Conservation (phyloP, 1,140 invertebrate species). For the Dysdera silvatica region DNA sequence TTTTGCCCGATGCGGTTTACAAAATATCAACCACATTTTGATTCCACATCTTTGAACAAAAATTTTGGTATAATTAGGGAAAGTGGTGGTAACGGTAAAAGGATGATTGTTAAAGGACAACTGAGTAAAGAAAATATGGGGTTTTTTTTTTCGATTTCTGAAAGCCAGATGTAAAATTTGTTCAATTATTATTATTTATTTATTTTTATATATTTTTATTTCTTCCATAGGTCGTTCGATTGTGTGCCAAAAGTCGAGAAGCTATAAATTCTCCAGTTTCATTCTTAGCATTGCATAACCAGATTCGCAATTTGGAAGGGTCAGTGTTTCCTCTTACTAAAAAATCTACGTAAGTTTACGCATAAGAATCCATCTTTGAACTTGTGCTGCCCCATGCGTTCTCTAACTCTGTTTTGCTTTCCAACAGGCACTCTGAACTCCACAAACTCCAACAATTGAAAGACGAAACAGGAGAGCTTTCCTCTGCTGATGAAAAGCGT, state of each 20-base stretch:
- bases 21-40: too few species aligned
- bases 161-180: neutral
- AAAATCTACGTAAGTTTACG: neutral
- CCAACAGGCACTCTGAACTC: slow-evolving; percentile 58
- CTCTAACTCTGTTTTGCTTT: slow-evolving; percentile 26
- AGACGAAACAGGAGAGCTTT: slow-evolving; percentile 93
- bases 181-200: neutral
- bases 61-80: too few species aligned
- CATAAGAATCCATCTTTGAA: too few species aligned
- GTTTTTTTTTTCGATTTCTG: too few species aligned
- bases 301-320: slow-evolving; percentile 84
- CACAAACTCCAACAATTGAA: slow-evolving; percentile 94
- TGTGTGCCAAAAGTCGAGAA: slow-evolving; percentile 96
- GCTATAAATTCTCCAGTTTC: slow-evolving; percentile 96
- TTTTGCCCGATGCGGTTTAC: too few species aligned
- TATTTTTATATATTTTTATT: neutral
- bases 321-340: slow-evolving; percentile 36
- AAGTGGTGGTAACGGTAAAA: too few species aligned
- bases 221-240: slow-evolving; percentile 60
- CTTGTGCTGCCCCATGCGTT: too few species aligned
- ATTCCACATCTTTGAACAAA: too few species aligned
- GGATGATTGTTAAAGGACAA: too few species aligned
- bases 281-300: slow-evolving; percentile 94
- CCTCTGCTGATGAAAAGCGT: slow-evolving; percentile 78
- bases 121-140: too few species aligned